A percentile compares a stretch with the other conserved stretches of the same genome.
Conservation (phyloP, 1,140 invertebrate species). For the Bradysia coprophila region DNA sequence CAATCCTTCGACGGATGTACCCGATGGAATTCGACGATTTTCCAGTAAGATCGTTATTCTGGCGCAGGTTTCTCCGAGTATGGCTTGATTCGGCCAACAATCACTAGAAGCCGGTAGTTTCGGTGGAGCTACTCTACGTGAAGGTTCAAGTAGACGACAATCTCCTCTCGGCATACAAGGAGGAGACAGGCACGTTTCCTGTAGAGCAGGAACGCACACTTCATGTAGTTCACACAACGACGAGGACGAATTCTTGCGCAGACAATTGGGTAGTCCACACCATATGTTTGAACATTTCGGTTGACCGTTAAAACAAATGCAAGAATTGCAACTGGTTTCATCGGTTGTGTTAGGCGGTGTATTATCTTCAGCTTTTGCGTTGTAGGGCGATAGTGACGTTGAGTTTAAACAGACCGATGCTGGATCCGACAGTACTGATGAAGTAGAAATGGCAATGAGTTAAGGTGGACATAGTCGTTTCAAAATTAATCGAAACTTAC, state of each 20-base stretch:
- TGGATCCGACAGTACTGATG: constrained; percentile 20
- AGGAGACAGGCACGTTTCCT: constrained; percentile 55
- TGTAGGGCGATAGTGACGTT: constrained; percentile 14
- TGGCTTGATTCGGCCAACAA: constrained; percentile 61
- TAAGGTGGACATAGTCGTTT: not conserved
- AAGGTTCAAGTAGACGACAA: constrained; percentile 53
- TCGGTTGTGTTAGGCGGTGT: constrained; percentile 18
- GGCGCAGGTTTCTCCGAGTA: constrained; percentile 49
- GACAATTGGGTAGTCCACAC: constrained; percentile 66
- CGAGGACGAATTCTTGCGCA: constrained; percentile 33
- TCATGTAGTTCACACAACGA: constrained; percentile 18
- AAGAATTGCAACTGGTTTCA: constrained; percentile 64
- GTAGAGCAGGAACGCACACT: constrained; percentile 48
- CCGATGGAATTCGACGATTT: constrained; percentile 37
- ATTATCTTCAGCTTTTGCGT: constrained; percentile 13
- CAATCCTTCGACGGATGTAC: constrained; percentile 51
- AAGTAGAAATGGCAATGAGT: not conserved
- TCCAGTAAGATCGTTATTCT: constrained; percentile 52
- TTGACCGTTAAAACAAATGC: constrained; percentile 51
- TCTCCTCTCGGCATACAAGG: constrained; percentile 64
- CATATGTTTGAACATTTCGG: constrained; percentile 68
- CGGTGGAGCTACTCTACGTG: constrained; percentile 53
- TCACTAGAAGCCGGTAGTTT: constrained; percentile 48
- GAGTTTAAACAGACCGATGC: constrained; percentile 17
- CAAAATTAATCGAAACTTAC: constrained; percentile 11